Evolutionary conservation across 2,797 vertebrate genomes (phyloP).

Genomic region (Gymnodraco acuticeps): DNA sequence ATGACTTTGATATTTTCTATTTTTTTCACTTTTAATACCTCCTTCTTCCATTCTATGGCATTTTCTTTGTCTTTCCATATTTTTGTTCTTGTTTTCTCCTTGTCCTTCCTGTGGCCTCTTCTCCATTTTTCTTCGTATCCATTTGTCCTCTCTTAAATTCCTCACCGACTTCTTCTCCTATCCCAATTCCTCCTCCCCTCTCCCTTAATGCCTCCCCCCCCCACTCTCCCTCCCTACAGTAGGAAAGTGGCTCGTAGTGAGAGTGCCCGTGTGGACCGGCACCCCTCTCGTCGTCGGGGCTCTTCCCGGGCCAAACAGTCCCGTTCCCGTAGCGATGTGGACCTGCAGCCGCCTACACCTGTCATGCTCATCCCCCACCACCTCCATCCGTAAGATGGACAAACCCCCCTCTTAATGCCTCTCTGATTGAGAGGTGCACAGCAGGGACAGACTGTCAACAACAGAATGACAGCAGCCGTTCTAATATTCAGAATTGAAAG

Average conservation of each 20-base stretch:
- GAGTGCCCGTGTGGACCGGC: constrained; percentile 92
- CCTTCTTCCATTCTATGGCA: not conserved
- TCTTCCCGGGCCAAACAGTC: constrained; percentile 90
- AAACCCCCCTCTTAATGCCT: constrained; percentile 47
- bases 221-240: constrained; percentile 61
- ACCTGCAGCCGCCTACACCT: constrained; percentile 88
- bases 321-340: constrained; percentile 94
- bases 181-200: not conserved
- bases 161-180: not conserved
- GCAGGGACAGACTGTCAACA: constrained; percentile 64
- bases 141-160: not conserved
- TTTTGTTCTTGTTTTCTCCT: not conserved
- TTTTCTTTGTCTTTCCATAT: not conserved
- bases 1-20: constrained; percentile 13
- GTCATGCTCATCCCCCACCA: constrained; percentile 76
- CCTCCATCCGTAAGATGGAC: constrained; percentile 83
- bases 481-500: too few relatives aligned
- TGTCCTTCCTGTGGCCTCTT: not conserved
- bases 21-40: constrained; percentile 19
- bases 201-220: constrained; percentile 10
- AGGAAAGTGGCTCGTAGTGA: constrained; percentile 91
- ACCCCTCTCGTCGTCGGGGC: constrained; percentile 88
- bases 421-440: constrained; percentile 57
- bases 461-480: not conserved
- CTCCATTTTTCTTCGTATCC: not conserved